A percentile compares a stretch with the other conserved stretches of the same genome.
Evolutionary conservation across 2,113 vertebrate species (phyloP).

Genomic region (Solea senegalensis): DNA sequence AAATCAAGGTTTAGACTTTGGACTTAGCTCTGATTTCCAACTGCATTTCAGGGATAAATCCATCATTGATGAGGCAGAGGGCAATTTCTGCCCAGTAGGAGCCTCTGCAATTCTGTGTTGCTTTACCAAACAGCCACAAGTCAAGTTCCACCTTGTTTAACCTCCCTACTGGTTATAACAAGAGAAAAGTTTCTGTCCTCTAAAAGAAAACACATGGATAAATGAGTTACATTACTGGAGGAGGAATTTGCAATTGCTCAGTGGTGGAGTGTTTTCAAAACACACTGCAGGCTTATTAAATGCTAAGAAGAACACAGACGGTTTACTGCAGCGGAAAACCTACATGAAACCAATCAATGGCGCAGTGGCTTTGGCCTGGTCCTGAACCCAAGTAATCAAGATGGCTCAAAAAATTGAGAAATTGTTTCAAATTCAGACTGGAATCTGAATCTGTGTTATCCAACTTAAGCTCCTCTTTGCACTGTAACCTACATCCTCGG

Average conservation of each 20-base stretch:
- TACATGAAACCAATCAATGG: background rate
- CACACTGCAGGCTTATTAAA: conserved; percentile 3
- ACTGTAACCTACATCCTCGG: too few relatives aligned
- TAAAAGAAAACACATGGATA: conserved; percentile 32
- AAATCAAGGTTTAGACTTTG: conserved; percentile 3
- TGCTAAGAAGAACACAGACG: background rate
- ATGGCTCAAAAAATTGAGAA: too few relatives aligned
- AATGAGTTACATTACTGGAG: conserved; percentile 17
- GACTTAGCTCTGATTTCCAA: conserved; percentile 11
- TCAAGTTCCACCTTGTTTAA: conserved; percentile 33
- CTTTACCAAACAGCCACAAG: conserved; percentile 36
- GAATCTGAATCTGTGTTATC: too few relatives aligned
- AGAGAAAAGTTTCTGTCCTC: conserved; percentile 17
- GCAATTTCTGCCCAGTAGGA: conserved; percentile 10
- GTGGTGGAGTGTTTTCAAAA: conserved; percentile 1
- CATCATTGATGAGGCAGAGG: conserved; percentile 28
- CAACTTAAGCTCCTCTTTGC: too few relatives aligned
- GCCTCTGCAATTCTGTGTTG: conserved; percentile 21
- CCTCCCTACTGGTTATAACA: conserved; percentile 16
- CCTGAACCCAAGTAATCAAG: too few relatives aligned
- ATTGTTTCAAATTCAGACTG: too few relatives aligned
- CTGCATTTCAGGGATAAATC: conserved; percentile 15
- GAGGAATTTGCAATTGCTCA: background rate
- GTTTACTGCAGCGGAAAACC: background rate
- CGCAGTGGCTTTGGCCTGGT: background rate